Conservation (phyloP, 2,113 vertebrate species). For the Aphelocoma coerulescens region DNA sequence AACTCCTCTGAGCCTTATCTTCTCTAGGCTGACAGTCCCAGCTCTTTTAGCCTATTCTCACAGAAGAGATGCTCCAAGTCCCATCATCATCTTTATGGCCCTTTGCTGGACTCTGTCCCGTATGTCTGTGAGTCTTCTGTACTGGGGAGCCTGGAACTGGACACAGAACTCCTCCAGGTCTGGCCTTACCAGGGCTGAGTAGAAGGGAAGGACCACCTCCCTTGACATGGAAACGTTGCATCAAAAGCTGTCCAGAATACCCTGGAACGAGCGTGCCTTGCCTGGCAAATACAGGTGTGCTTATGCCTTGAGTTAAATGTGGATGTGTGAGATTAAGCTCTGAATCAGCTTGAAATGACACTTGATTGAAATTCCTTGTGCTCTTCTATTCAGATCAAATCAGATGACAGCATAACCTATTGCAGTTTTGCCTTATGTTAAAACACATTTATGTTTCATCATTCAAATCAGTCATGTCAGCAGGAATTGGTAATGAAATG, state of each 20-base stretch:
- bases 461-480: neutral
- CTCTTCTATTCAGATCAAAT: conserved; percentile 1
- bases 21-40: neutral
- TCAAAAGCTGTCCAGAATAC: neutral
- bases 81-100: neutral
- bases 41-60: neutral
- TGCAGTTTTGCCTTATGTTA: conserved; percentile 14
- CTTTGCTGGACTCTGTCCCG: neutral
- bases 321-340: neutral
- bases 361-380: conserved; percentile 35
- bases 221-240: rapidly evolving
- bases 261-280: neutral
- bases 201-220: neutral
- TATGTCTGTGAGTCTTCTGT: neutral
- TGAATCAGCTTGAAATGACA: conserved; percentile 32
- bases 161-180: neutral
- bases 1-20: neutral
- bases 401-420: neutral
- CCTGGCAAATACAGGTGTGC: neutral
- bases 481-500: neutral
- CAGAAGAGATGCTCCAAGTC: neutral
- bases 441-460: neutral
- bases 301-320: neutral
- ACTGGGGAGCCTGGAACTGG: neutral
- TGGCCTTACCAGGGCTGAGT: neutral